phyloP scores from a whole-genome alignment of 2,888 invertebrate species.

The Holacanthella duospinosa region DNA sequence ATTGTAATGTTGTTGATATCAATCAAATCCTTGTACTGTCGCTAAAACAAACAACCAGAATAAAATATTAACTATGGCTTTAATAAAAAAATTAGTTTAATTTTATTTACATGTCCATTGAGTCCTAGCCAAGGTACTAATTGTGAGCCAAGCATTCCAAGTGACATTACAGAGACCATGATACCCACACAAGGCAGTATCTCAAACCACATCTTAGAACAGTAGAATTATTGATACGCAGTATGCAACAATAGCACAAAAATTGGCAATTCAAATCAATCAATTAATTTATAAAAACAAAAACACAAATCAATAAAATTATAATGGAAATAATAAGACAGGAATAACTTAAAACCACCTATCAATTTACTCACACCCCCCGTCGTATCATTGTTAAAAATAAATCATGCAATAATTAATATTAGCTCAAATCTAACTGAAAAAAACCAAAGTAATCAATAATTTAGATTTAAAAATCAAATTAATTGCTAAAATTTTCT shows the following conservation, averaged over 20 bases:
- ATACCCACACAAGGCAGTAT: constrained; percentile 24
- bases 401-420: too few species aligned
- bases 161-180: constrained; percentile 23
- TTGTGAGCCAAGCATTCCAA: constrained; percentile 14
- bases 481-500: background rate
- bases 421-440: too few species aligned
- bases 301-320: background rate
- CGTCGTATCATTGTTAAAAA: too few species aligned
- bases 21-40: background rate
- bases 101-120: constrained; percentile 20
- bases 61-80: background rate
- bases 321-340: too few species aligned
- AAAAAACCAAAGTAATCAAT: too few species aligned
- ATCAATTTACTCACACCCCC: background rate
- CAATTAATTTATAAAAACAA: background rate
- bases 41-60: background rate
- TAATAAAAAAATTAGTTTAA: background rate
- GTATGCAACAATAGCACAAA: too few species aligned
- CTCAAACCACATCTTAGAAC: constrained; percentile 29
- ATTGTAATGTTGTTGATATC: background rate
- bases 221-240: too few species aligned
- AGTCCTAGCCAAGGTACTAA: constrained; percentile 12
- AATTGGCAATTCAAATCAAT: too few species aligned
- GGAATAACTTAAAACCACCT: background rate
- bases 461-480: background rate